phyloP scores from a whole-genome alignment of 2,113 vertebrate species.

The Leptobrachium ailaonicum region DNA sequence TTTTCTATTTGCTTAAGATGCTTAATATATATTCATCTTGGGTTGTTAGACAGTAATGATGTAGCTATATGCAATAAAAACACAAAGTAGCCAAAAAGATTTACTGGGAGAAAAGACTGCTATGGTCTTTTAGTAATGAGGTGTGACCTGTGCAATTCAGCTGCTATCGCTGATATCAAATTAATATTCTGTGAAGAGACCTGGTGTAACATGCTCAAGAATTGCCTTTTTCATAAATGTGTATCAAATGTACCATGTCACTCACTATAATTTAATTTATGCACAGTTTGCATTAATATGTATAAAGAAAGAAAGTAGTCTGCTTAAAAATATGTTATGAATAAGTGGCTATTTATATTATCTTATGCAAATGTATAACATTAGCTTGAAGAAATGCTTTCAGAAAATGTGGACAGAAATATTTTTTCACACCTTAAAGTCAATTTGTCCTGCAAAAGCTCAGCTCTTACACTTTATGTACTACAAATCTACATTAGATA shows the following conservation, averaged over 20 bases:
- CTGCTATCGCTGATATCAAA: slow-evolving; percentile 43
- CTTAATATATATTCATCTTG: not conserved
- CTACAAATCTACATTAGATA: too few species aligned
- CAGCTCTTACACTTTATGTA: too few species aligned
- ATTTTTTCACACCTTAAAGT: too few species aligned
- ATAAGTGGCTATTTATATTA: not conserved
- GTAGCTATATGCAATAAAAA: not conserved
- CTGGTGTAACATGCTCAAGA: slow-evolving; percentile 22
- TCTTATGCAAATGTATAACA: not conserved
- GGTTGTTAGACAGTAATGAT: not conserved
- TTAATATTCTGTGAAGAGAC: slow-evolving; percentile 43
- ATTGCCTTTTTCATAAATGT: slow-evolving; percentile 28
- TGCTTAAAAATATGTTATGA: not conserved
- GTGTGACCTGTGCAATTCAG: slow-evolving; percentile 43
- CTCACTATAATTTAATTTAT: slow-evolving; percentile 39
- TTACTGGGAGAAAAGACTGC: slow-evolving; percentile 24
- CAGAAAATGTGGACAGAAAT: too few species aligned
- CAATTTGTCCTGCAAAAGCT: too few species aligned
- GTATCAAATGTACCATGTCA: slow-evolving; percentile 34
- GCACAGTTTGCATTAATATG: not conserved
- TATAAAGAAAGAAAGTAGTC: not conserved
- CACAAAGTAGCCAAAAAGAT: slow-evolving; percentile 17
- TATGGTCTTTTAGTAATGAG: slow-evolving; percentile 40
- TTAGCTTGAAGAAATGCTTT: not conserved
- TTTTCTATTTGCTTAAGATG: slow-evolving; percentile 6